A percentile compares a stretch with the other conserved stretches of the same genome.
Conservation (phyloP, 2,113 vertebrate genomes). For the Propithecus coquereli region DNA sequence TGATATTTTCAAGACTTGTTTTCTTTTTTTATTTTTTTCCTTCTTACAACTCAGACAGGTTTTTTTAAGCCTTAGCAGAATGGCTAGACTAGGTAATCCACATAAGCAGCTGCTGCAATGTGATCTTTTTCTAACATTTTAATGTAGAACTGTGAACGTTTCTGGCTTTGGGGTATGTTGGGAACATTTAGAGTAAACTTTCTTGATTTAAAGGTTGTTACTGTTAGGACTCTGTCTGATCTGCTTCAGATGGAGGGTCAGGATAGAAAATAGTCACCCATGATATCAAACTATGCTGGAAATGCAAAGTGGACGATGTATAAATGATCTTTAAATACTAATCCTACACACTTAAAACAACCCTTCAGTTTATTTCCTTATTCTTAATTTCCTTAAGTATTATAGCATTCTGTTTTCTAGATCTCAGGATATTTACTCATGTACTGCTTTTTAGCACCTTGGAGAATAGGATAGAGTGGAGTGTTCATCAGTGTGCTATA, state of each 20-base stretch:
- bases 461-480: too few relatives aligned
- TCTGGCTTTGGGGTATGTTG: constrained; percentile 77
- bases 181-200: constrained; percentile 80
- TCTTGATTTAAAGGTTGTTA: constrained; percentile 77
- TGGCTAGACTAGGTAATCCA: constrained; percentile 89
- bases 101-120: constrained; percentile 86
- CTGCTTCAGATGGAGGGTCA: constrained; percentile 45
- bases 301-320: neutral
- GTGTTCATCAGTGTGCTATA: too few relatives aligned
- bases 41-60: constrained; percentile 81
- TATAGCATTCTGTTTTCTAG: neutral
- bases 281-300: neutral
- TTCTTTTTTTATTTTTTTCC: constrained; percentile 78
- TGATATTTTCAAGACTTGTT: constrained; percentile 80
- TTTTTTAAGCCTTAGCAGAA: constrained; percentile 84
- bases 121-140: constrained; percentile 83
- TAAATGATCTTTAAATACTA: neutral
- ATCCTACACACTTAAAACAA: neutral
- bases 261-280: constrained; percentile 24
- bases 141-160: constrained; percentile 79
- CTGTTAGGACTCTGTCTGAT: constrained; percentile 65
- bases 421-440: neutral
- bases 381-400: constrained; percentile 29
- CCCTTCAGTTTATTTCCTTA: neutral
- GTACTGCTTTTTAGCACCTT: neutral